phyloP scores from a whole-genome alignment of 2,888 invertebrate genomes.

The Leptogaster cylindrica region DNA sequence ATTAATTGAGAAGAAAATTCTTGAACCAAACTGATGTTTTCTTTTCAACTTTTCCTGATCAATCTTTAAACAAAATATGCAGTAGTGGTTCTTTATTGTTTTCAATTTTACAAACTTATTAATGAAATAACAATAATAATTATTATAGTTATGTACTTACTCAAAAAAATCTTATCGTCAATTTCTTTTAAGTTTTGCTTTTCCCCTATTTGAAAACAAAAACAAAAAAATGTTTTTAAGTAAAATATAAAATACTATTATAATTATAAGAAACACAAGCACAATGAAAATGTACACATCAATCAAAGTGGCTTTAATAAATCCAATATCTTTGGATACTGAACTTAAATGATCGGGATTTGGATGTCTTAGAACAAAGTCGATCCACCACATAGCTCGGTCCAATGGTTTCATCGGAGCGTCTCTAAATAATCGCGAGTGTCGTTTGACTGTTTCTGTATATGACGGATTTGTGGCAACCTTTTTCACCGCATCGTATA shows the following conservation, averaged over 20 bases:
- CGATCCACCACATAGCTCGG: conserved; percentile 68
- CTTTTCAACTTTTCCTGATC: background rate
- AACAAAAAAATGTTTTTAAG: no score
- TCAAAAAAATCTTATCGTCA: no score
- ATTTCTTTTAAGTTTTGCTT: no score
- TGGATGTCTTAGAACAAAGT: conserved; percentile 65
- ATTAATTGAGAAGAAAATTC: background rate
- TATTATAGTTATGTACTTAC: no score
- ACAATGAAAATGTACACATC: conserved; percentile 20
- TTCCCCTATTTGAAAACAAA: no score
- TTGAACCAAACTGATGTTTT: background rate
- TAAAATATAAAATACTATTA: background rate
- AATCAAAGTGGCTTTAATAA: conserved; percentile 61
- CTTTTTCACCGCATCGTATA: conserved; percentile 45
- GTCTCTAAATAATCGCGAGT: conserved; percentile 62
- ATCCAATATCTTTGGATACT: conserved; percentile 60
- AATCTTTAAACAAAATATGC: background rate
- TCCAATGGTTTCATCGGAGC: conserved; percentile 65
- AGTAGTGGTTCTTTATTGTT: background rate
- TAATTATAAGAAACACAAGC: background rate
- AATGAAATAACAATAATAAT: background rate
- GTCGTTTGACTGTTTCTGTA: conserved; percentile 54
- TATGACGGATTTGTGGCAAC: conserved; percentile 48
- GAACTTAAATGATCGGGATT: conserved; percentile 64
- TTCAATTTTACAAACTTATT: background rate